phyloP scores from a whole-genome alignment of 2,797 vertebrate genomes.

The Psittacula echo region DNA sequence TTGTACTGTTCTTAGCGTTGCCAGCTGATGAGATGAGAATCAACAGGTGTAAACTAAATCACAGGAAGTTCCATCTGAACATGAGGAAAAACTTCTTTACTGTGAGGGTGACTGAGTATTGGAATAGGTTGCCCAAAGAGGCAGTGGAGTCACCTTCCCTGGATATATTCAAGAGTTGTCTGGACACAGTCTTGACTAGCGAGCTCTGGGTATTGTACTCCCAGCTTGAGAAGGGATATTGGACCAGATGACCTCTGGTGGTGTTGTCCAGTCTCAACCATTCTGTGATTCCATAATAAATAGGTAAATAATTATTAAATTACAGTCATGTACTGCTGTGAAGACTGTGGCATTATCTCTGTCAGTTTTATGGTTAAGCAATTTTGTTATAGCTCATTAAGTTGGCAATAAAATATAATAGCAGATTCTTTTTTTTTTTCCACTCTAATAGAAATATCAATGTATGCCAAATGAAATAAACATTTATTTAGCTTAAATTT shows the following conservation, averaged over 20 bases:
- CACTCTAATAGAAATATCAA: not conserved
- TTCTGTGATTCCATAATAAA: not conserved
- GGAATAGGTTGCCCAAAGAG: not conserved
- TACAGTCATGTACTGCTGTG: not conserved
- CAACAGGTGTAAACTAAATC: not conserved
- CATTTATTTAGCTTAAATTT: not conserved
- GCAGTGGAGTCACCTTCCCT: not conserved
- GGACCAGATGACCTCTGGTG: not conserved
- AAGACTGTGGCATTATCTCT: not conserved
- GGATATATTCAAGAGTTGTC: not conserved
- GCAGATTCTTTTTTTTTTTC: not conserved
- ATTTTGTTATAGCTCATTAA: not conserved
- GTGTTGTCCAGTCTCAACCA: not conserved
- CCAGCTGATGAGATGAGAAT: not conserved
- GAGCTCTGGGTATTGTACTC: not conserved
- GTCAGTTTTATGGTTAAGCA: not conserved
- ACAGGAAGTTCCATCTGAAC: not conserved
- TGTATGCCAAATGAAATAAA: not conserved
- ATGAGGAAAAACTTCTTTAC: not conserved
- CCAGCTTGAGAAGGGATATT: not conserved
- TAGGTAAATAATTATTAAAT: not conserved
- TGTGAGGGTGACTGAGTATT: not conserved
- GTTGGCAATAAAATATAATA: not conserved
- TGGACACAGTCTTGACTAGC: not conserved
- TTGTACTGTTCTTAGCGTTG: not conserved